Conservation (phyloP, 2,888 invertebrate genomes). For the Rhagonycha fulva region DNA sequence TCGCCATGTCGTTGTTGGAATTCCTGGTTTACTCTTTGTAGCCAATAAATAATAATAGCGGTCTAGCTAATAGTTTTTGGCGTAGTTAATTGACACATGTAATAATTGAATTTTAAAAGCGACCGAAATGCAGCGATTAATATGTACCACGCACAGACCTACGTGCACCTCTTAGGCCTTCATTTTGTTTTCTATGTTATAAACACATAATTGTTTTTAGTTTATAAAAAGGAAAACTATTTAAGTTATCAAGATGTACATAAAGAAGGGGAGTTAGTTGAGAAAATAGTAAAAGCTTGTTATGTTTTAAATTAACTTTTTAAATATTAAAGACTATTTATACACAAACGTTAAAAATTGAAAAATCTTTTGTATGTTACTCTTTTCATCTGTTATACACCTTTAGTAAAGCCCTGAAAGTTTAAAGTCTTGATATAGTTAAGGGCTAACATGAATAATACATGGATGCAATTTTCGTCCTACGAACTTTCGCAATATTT, state of each 20-base stretch:
- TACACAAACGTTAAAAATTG: slow-evolving; percentile 11
- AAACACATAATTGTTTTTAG: background rate
- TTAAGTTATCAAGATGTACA: background rate
- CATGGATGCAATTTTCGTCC: slow-evolving; percentile 59
- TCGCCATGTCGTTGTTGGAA: too few relatives aligned
- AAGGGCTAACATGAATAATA: slow-evolving; percentile 57
- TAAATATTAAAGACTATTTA: slow-evolving; percentile 21
- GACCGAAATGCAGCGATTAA: too few relatives aligned
- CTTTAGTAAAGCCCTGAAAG: slow-evolving; percentile 27
- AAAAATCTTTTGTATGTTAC: slow-evolving; percentile 22
- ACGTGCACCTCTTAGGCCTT: too few relatives aligned
- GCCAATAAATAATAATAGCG: too few relatives aligned
- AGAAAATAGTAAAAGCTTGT: slow-evolving; percentile 9
- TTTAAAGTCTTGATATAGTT: slow-evolving; percentile 56
- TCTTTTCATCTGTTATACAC: slow-evolving; percentile 21
- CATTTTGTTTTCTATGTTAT: background rate
- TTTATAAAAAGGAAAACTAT: background rate
- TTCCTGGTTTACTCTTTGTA: too few relatives aligned
- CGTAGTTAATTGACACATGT: background rate
- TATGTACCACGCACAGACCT: too few relatives aligned
- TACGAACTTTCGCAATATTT: slow-evolving; percentile 58
- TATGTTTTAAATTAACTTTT: slow-evolving; percentile 22
- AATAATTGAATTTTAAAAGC: background rate
- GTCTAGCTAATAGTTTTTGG: background rate
- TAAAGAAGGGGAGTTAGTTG: background rate